phyloP scores from a whole-genome alignment of 2,888 invertebrate genomes.

The Cosmorhoe ocellata region DNA sequence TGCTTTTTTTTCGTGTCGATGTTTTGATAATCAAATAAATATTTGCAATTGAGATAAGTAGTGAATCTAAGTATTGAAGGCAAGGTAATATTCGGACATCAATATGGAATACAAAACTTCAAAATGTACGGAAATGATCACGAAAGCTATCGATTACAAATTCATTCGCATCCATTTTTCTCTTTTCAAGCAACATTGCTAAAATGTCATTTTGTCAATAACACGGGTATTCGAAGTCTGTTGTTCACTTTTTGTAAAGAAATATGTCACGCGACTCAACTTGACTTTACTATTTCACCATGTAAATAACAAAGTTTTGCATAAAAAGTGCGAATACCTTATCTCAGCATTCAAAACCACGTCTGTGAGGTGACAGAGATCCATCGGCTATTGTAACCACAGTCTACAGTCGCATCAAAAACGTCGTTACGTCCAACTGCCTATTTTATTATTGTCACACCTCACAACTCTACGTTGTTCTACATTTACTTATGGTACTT shows the following conservation, averaged over 20 bases:
- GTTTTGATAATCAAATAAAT: too few relatives aligned
- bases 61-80: too few relatives aligned
- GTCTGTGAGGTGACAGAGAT: constrained; percentile 3
- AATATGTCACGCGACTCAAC: too few relatives aligned
- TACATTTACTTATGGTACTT: neutral
- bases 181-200: neutral
- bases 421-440: constrained; percentile 1
- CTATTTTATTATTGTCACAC: constrained; percentile 10
- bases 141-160: too few relatives aligned
- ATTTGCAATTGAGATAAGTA: too few relatives aligned
- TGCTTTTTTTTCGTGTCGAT: too few relatives aligned
- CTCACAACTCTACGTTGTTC: constrained; percentile 4
- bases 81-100: too few relatives aligned
- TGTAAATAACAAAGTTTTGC: neutral
- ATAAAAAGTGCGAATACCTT: neutral
- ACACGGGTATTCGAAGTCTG: neutral
- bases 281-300: neutral
- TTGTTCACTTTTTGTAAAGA: neutral
- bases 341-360: constrained; percentile 1
- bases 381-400: constrained; percentile 10
- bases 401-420: constrained; percentile 1
- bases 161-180: too few relatives aligned
- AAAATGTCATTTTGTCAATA: too few relatives aligned
- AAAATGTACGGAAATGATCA: too few relatives aligned
- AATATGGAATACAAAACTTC: too few relatives aligned